Conservation (phyloP, 37 sponge, comb jelly and placozoan species). For the Mnemiopsis leidyi region DNA sequence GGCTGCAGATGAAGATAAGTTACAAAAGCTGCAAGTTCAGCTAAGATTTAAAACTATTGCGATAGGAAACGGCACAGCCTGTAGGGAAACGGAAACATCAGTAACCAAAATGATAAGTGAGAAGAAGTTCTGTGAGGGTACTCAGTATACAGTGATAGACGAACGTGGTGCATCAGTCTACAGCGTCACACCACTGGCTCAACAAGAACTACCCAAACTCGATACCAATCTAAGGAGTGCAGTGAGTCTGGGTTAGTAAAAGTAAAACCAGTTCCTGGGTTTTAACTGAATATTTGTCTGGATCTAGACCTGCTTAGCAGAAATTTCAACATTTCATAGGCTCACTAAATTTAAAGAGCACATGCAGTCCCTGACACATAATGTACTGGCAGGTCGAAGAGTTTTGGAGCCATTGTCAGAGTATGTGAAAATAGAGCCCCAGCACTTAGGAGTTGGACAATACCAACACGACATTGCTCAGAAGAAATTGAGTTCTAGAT, state of each 20-base stretch:
- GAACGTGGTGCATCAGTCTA: constrained; percentile 37
- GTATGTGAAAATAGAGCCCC: constrained; percentile 60
- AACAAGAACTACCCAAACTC: background rate
- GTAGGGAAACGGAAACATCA: constrained; percentile 28
- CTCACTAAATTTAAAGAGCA: too few relatives aligned
- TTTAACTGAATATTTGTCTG: too few relatives aligned
- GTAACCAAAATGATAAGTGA: background rate
- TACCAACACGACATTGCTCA: constrained; percentile 62
- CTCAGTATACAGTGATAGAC: constrained; percentile 34
- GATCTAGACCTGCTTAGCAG: too few relatives aligned
- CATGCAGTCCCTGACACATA: too few relatives aligned
- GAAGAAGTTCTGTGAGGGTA: constrained; percentile 1
- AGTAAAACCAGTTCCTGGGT: too few relatives aligned
- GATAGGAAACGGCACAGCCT: constrained; percentile 56
- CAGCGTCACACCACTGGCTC: constrained; percentile 20
- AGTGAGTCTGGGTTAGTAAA: constrained; percentile 49
- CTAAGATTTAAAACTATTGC: background rate
- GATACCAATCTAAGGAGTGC: constrained; percentile 13
- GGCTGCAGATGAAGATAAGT: background rate
- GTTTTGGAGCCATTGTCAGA: constrained; percentile 37
- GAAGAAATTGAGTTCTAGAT: constrained; percentile 1
- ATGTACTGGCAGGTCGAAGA: background rate
- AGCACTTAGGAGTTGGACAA: constrained; percentile 51
- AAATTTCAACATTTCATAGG: too few relatives aligned
- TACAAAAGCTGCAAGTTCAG: background rate